These are phyloP conservation scores for Dipodomys stephensi DNA, from an alignment of 2,113 vertebrate genomes.

Conservation along the genomic window DNA sequence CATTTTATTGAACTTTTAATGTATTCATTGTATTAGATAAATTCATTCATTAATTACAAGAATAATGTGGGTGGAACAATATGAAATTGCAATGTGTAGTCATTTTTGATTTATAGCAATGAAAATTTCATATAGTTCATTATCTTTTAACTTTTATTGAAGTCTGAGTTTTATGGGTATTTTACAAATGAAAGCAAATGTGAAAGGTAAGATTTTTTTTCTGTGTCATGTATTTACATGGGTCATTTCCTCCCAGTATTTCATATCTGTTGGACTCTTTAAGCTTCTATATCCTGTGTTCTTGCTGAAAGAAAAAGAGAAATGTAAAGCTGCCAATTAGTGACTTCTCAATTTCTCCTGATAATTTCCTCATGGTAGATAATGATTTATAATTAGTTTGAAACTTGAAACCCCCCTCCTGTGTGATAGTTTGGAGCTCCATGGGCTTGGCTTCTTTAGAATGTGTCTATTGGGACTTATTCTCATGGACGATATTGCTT, in stretches of 20 bases:
- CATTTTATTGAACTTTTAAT: too few relatives aligned
- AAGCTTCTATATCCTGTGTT: background rate
- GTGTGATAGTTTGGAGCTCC: background rate
- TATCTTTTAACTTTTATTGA: background rate
- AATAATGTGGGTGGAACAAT: background rate
- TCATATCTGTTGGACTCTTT: slow-evolving; percentile 34
- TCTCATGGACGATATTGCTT: background rate
- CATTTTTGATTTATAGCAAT: background rate
- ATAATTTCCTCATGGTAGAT: slow-evolving; percentile 47
- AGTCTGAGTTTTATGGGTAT: background rate
- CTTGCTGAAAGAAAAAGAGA: slow-evolving; percentile 30
- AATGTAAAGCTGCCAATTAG: slow-evolving; percentile 41
- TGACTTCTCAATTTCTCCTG: background rate
- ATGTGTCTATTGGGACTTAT: background rate
- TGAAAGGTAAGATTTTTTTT: background rate
- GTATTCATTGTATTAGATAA: background rate
- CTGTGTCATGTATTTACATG: background rate
- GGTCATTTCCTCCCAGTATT: background rate
- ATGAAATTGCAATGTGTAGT: background rate
- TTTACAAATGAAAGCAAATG: background rate
- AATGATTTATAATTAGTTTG: slow-evolving; percentile 35
- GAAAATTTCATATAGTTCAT: background rate
- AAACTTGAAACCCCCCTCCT: background rate
- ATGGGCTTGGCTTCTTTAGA: background rate
- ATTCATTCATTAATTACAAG: background rate